Conservation (phyloP, 2,888 invertebrate species). For the Hirtodrosophila alboralis region DNA sequence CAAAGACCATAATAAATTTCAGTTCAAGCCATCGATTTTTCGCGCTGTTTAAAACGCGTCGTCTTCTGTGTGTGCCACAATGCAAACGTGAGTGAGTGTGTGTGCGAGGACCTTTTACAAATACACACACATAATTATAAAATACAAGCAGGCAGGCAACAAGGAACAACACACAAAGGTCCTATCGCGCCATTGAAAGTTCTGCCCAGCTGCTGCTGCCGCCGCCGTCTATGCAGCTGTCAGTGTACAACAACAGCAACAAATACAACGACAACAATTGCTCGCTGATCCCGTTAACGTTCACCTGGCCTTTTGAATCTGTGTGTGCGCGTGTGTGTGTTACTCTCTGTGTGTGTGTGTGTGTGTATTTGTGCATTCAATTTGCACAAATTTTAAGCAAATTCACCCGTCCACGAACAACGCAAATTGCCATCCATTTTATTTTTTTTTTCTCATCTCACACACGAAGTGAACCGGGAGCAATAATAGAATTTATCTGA, state of each 20-base stretch:
- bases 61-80: slow-evolving; percentile 15
- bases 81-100: slow-evolving; percentile 3
- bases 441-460: slow-evolving; percentile 30
- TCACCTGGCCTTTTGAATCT: slow-evolving; percentile 38
- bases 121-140: slow-evolving; percentile 22
- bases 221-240: slow-evolving; percentile 35
- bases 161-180: slow-evolving; percentile 21
- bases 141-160: slow-evolving; percentile 23
- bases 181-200: slow-evolving; percentile 33
- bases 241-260: slow-evolving; percentile 27
- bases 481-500: slow-evolving; percentile 72
- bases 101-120: slow-evolving; percentile 44
- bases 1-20: slow-evolving; percentile 42
- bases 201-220: slow-evolving; percentile 35
- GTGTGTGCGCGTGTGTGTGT: slow-evolving; percentile 12
- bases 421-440: slow-evolving; percentile 69
- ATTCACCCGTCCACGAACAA: slow-evolving; percentile 62
- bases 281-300: slow-evolving; percentile 34
- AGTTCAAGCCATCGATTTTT: slow-evolving; percentile 56
- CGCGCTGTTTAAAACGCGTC: slow-evolving; percentile 60
- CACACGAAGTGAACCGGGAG: slow-evolving; percentile 31
- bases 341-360: slow-evolving; percentile 22
- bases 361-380: slow-evolving; percentile 65
- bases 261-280: slow-evolving; percentile 20
- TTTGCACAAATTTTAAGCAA: slow-evolving; percentile 56